A percentile compares a stretch with the other conserved stretches of the same genome.
phyloP scores from a whole-genome alignment of 2,797 vertebrate species.

The Galagoides demidoff region DNA sequence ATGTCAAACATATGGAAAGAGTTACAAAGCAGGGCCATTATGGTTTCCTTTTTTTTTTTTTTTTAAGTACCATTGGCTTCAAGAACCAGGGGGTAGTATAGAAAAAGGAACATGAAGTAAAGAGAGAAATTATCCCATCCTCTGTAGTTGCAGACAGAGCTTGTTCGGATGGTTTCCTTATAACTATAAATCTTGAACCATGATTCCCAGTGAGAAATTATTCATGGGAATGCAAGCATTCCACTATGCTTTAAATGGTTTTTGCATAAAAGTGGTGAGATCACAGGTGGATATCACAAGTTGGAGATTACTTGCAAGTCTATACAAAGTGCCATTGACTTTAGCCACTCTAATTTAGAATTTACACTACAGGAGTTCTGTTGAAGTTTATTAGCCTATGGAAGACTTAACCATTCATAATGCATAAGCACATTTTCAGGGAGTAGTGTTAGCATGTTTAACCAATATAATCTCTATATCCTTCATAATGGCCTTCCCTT shows the following conservation, averaged over 20 bases:
- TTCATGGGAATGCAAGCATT: background rate
- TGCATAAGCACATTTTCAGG: background rate
- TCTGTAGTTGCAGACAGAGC: background rate
- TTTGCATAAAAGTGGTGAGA: background rate
- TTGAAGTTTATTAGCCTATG: background rate
- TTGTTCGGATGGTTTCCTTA: background rate
- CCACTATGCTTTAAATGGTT: background rate
- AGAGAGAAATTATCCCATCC: background rate
- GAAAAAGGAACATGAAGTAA: constrained; percentile 29
- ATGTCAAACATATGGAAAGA: constrained; percentile 60
- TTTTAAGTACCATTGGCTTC: constrained; percentile 18
- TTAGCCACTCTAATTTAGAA: background rate
- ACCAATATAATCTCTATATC: background rate
- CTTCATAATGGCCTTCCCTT: background rate
- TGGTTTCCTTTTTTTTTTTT: background rate
- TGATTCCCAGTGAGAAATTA: background rate
- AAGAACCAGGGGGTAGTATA: background rate
- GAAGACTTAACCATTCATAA: background rate
- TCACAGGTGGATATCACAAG: background rate
- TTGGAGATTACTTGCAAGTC: constrained; percentile 10
- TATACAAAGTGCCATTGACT: background rate
- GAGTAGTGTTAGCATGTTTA: background rate
- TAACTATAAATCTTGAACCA: background rate
- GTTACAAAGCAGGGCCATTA: constrained; percentile 51
- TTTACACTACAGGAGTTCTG: background rate